Evolutionary conservation across 1,140 invertebrate genomes (phyloP).

Genomic region (Bombyx mandarina): DNA sequence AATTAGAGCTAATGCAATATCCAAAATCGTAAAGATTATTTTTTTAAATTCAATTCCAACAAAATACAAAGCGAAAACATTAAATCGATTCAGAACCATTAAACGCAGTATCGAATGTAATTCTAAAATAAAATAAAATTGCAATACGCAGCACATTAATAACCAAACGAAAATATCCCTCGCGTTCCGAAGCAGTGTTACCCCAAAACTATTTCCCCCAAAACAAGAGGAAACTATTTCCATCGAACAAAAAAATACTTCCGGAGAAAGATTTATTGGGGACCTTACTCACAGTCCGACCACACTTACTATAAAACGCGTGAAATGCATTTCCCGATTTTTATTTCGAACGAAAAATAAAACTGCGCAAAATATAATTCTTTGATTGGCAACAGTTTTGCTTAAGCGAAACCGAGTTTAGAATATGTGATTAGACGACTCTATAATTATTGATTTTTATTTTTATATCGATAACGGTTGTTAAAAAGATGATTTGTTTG

Average conservation of each 20-base stretch:
- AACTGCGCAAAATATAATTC: no score
- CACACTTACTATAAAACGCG: slow-evolving; percentile 53
- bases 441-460: no score
- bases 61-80: background rate
- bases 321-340: slow-evolving; percentile 55
- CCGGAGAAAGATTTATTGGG: slow-evolving; percentile 59
- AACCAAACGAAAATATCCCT: slow-evolving; percentile 30
- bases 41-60: background rate
- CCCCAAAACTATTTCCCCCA: slow-evolving; percentile 32
- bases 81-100: background rate
- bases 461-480: no score
- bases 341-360: no score
- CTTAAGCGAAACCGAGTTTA: no score
- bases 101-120: background rate
- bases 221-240: slow-evolving; percentile 66
- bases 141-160: slow-evolving; percentile 24
- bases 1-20: no score
- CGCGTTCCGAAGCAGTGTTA: slow-evolving; percentile 4
- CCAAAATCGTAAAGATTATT: background rate
- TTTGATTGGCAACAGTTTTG: no score
- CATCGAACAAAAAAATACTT: slow-evolving; percentile 60
- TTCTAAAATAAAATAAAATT: slow-evolving; percentile 8
- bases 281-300: slow-evolving; percentile 28
- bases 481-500: no score
- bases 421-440: no score